Evolutionary conservation across 23 tunicate species (phyloP).

Genomic region (Aplidium turbinatum): DNA sequence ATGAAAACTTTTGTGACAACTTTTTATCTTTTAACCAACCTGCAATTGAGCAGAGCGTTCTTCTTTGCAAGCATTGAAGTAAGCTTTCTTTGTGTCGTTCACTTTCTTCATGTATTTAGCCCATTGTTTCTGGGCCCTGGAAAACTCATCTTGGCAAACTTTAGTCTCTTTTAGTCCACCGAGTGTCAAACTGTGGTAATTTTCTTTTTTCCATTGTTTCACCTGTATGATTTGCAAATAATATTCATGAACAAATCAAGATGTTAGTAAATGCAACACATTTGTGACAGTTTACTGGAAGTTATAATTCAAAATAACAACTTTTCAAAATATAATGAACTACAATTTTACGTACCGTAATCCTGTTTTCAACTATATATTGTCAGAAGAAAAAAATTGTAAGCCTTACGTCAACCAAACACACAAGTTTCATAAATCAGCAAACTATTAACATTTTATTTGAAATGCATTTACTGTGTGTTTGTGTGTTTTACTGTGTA

Average conservation of each 20-base stretch:
- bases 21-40: constrained; percentile 32
- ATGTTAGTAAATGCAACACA: not conserved
- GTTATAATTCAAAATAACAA: not conserved
- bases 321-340: too few species aligned
- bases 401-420: too few species aligned
- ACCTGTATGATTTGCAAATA: too few species aligned
- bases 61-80: constrained; percentile 88
- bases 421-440: too few species aligned
- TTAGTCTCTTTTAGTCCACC: constrained; percentile 97
- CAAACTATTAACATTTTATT: too few species aligned
- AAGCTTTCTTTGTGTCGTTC: constrained; percentile 73
- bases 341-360: too few species aligned
- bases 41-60: constrained; percentile 90
- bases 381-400: too few species aligned
- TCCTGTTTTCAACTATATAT: too few species aligned
- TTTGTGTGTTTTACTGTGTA: too few species aligned
- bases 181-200: constrained; percentile 81
- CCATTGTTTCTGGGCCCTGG: constrained; percentile 97
- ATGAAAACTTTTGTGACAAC: too few species aligned
- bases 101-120: constrained; percentile 94
- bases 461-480: too few species aligned
- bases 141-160: constrained; percentile 72
- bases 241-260: too few species aligned
- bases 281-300: not conserved
- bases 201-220: constrained; percentile 86